Base-by-base conservation (phyloP, 2,888 invertebrate species). In the Drosophila flavopinicola region DNA sequence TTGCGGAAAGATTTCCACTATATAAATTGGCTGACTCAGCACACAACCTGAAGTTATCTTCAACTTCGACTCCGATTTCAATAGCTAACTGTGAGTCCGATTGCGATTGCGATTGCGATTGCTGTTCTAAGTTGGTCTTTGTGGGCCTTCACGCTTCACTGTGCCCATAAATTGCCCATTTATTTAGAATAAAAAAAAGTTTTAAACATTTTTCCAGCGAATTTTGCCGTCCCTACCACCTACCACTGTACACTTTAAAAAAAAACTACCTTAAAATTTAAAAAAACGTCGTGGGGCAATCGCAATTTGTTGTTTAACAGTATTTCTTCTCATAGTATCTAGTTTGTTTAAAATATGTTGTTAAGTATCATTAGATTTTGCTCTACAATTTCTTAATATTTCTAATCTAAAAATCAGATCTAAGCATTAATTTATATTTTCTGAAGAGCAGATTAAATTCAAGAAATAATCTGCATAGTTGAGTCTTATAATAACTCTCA, bases 161-260 rank as follows among this genome's bases (percentile, higher is more conserved):
- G 80, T 80, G 74, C 17, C 33, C 56, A 66, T 51, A 84, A 84
- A 84, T 84, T 86, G 78, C 63, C 66, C 76, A 79, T 83, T 82
- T 85, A 70, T 54, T 51, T 44, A 64, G 56, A 74, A 44, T 23
- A 17, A 47, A 32, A 27, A 54, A 45, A 47, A 61, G 11, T 44
- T 49, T 49, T 35, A 38, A 66, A 25, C 53, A 64, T 83, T 68
- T 78, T 82, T 82, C 86, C 65, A 73, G 32, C 42, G 77, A 83
- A 83, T 75, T 85, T 64, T 69, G 38, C 39, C 9, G 37, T 39
- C 38, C 13, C 58, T 33, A 6, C 9, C n/a, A 27, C n/a, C 6
- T 20, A 20, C 7, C 25, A 39, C 17, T 32, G 11, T 11, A 6
- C n/a, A n/a, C n/a, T n/a, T n/a, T n/a, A n/a, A n/a, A n/a, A n/a